Percentiles rank a stretch among this genome's conserved stretches.
phyloP scores from a whole-genome alignment of 1,140 invertebrate species.

The Littorina saxatilis region DNA sequence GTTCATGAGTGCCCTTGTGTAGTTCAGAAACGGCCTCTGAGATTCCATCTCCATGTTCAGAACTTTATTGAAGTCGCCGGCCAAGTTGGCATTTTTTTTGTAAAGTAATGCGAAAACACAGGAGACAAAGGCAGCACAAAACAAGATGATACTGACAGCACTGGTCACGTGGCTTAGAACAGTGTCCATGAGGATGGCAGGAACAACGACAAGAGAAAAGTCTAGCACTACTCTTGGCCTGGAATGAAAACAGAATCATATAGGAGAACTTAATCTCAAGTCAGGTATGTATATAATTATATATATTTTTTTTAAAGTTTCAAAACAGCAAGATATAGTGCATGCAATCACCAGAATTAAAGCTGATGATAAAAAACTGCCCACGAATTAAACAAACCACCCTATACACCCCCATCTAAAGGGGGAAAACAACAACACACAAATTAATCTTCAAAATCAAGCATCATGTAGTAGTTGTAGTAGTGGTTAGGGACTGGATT shows the following conservation, averaged over 20 bases:
- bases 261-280: not conserved
- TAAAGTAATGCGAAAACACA: not conserved
- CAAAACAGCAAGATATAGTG: too few relatives aligned
- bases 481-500: too few relatives aligned
- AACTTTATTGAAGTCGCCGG: constrained; percentile 14
- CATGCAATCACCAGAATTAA: too few relatives aligned
- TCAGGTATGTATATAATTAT: not conserved
- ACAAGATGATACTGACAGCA: constrained; percentile 34
- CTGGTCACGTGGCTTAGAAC: constrained; percentile 37
- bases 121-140: constrained; percentile 29
- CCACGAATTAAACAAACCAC: too few relatives aligned
- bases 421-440: too few relatives aligned
- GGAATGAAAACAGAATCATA: not conserved
- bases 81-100: constrained; percentile 5
- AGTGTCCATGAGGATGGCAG: constrained; percentile 46
- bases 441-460: too few relatives aligned
- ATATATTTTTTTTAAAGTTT: not conserved
- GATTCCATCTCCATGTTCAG: constrained; percentile 42
- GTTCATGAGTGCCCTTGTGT: constrained; percentile 80
- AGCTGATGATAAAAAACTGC: too few relatives aligned
- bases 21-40: constrained; percentile 67
- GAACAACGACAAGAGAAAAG: constrained; percentile 45
- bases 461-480: too few relatives aligned
- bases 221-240: constrained; percentile 42
- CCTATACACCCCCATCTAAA: too few relatives aligned